These are phyloP conservation scores for Pardosa pseudoannulata DNA, from an alignment of 2,888 invertebrate species.

Conservation along the genomic window DNA sequence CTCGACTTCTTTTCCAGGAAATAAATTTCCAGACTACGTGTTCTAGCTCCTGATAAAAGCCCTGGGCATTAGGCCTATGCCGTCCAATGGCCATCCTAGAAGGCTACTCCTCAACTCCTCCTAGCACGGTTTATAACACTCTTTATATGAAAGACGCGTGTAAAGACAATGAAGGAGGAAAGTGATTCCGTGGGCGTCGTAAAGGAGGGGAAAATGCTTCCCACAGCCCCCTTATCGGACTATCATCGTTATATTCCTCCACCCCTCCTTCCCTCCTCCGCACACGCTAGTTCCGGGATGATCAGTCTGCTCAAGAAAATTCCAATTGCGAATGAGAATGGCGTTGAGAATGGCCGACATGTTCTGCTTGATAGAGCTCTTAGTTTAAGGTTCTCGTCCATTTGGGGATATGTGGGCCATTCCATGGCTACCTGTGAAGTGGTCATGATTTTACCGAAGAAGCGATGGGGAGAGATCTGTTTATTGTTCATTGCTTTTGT, in stretches of 20 bases:
- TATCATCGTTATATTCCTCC: conserved; percentile 10
- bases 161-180: conserved; percentile 34
- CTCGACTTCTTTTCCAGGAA: conserved; percentile 20
- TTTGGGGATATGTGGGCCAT: conserved; percentile 18
- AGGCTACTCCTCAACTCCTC: conserved; percentile 7
- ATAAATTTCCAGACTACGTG: conserved; percentile 34
- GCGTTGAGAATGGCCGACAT: conserved; percentile 28
- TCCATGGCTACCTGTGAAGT: conserved; percentile 1
- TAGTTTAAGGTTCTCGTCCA: conserved; percentile 16
- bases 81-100: conserved; percentile 4
- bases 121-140: conserved; percentile 20
- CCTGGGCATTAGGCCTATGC: background rate
- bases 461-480: background rate
- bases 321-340: conserved; percentile 19
- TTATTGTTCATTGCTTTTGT: conserved; percentile 13
- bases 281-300: background rate
- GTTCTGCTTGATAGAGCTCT: conserved; percentile 30
- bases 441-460: background rate
- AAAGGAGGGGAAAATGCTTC: conserved; percentile 4
- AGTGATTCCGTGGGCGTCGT: conserved; percentile 21
- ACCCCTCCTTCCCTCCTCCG: background rate
- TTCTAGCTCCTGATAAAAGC: conserved; percentile 27
- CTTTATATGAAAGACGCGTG: conserved; percentile 28
- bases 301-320: conserved; percentile 8
- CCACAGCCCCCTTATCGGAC: conserved; percentile 19